These are phyloP conservation scores for Tetropium fuscum DNA, from an alignment of 2,888 invertebrate genomes.

Conservation along the genomic window DNA sequence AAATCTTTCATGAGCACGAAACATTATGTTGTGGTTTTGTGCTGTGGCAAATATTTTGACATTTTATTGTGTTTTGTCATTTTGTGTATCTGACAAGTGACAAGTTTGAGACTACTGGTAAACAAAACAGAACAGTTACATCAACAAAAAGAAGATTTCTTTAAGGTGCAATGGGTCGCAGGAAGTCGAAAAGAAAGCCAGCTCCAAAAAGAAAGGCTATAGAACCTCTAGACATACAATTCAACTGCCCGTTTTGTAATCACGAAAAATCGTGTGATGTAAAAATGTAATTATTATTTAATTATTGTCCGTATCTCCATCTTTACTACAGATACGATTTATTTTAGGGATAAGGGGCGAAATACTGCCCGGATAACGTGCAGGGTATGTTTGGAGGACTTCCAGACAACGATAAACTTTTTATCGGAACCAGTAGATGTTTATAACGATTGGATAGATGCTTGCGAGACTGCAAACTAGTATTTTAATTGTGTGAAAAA, in stretches of 20 bases:
- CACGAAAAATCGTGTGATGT: constrained; percentile 99
- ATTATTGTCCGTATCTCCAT: constrained; percentile 2
- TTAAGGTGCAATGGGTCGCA: constrained; percentile 82
- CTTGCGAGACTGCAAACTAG: constrained; percentile 94
- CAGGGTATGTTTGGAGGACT: constrained; percentile 95
- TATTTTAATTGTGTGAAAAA: no score
- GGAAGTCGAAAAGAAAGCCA: constrained; percentile 98
- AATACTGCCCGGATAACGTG: constrained; percentile 96
- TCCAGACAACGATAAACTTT: constrained; percentile 95
- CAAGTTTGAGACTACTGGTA: neutral
- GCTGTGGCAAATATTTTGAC: no score
- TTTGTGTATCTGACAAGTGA: neutral
- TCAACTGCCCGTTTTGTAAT: constrained; percentile 99
- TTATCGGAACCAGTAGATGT: constrained; percentile 98
- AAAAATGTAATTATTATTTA: constrained; percentile 84
- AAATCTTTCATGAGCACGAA: no score
- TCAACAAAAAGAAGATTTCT: neutral
- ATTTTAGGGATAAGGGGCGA: constrained; percentile 93
- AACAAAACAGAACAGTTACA: neutral
- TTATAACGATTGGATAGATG: constrained; percentile 99
- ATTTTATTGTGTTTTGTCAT: no score
- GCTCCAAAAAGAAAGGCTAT: constrained; percentile 94
- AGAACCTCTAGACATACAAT: constrained; percentile 93
- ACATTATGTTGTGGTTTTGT: no score
- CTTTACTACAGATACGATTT: no score